phyloP scores from a whole-genome alignment of 2,888 invertebrate species.

The Drosophila mulleri region DNA sequence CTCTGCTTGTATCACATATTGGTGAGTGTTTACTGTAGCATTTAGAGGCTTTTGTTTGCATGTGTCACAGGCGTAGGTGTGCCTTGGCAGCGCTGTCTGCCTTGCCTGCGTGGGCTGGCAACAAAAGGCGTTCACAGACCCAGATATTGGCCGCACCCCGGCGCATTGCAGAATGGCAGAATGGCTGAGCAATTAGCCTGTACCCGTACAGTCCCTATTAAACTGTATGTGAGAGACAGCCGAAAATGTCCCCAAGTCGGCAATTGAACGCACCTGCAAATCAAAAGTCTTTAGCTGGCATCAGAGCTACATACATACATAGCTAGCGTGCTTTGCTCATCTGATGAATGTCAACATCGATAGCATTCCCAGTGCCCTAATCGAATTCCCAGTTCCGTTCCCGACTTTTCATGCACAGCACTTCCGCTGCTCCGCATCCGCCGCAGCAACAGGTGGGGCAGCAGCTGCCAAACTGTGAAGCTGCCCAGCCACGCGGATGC shows the following conservation, averaged over 20 bases:
- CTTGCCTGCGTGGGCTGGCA: conserved; percentile 38
- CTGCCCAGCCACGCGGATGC: conserved; percentile 15
- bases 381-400: not conserved
- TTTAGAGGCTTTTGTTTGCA: conserved; percentile 21
- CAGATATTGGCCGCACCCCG: conserved; percentile 20
- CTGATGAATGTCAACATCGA: not conserved
- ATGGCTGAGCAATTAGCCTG: conserved; percentile 5
- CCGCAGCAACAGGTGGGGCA: conserved; percentile 11
- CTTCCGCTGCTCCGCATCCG: conserved; percentile 4
- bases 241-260: not conserved
- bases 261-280: conserved; percentile 5
- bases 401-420: not conserved
- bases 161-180: not conserved
- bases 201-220: conserved; percentile 2
- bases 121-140: conserved; percentile 21
- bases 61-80: conserved; percentile 39
- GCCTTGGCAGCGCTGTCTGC: conserved; percentile 26
- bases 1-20: not conserved
- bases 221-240: conserved; percentile 13
- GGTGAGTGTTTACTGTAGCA: conserved; percentile 37
- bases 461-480: conserved; percentile 1
- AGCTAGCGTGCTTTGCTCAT: not conserved
- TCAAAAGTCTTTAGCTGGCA: not conserved
- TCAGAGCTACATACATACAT: not conserved
- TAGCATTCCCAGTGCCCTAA: not conserved